Evolutionary conservation across 2,797 vertebrate genomes (phyloP).

Genomic region (Dendrocincla fuliginosa): DNA sequence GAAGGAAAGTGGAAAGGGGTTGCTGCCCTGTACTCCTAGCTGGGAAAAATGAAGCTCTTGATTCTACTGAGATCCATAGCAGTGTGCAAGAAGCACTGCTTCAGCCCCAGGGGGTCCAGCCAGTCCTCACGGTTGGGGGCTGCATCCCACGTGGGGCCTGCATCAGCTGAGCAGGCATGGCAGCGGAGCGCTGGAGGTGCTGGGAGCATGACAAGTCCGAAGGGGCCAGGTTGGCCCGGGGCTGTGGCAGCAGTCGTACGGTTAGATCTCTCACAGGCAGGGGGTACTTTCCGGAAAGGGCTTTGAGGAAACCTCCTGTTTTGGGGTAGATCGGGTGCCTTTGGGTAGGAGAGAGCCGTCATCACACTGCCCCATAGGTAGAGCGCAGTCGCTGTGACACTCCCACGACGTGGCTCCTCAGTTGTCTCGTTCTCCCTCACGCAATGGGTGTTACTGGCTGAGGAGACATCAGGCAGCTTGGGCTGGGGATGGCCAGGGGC

Average conservation of each 20-base stretch:
- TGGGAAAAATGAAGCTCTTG: slow-evolving; percentile 87
- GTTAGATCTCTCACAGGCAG: slow-evolving; percentile 76
- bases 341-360: slow-evolving; percentile 72
- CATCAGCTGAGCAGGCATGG: background rate
- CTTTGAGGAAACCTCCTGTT: background rate
- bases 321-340: slow-evolving; percentile 1
- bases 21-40: background rate
- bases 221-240: background rate
- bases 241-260: background rate
- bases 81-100: slow-evolving; percentile 78
- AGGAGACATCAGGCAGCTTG: background rate
- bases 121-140: slow-evolving; percentile 15
- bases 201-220: slow-evolving; percentile 24
- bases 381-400: slow-evolving; percentile 66
- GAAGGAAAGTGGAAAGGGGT: background rate
- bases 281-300: slow-evolving; percentile 65
- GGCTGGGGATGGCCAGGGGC: slow-evolving; percentile 34
- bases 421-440: slow-evolving; percentile 73
- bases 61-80: slow-evolving; percentile 83
- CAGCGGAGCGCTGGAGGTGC: background rate
- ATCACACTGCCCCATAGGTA: slow-evolving; percentile 85
- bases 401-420: background rate
- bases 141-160: background rate
- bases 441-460: slow-evolving; percentile 35
- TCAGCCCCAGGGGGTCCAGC: slow-evolving; percentile 59